Percentiles rank a stretch among this genome's conserved stretches.
phyloP scores from a whole-genome alignment of 2,797 vertebrate species.

The Galagoides demidoff region DNA sequence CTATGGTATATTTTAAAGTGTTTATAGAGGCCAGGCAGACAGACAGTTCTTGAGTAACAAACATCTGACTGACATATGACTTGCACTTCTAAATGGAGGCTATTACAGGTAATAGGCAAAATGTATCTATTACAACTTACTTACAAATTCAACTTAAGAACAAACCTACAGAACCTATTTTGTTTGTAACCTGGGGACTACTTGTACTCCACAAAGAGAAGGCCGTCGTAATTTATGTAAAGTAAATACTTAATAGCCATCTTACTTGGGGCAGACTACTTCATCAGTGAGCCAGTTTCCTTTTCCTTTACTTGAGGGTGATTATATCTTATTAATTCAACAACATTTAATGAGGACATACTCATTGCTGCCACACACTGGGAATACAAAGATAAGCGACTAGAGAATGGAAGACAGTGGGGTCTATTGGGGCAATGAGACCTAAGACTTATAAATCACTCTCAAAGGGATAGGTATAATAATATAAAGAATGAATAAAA shows the following conservation, averaged over 20 bases:
- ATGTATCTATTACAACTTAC: too few relatives aligned
- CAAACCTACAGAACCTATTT: too few relatives aligned
- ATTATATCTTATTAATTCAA: constrained; percentile 22
- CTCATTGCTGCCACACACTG: constrained; percentile 31
- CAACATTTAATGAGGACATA: constrained; percentile 42
- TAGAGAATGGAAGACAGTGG: neutral
- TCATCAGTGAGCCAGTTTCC: constrained; percentile 57
- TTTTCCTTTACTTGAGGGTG: constrained; percentile 30
- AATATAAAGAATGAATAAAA: constrained; percentile 31
- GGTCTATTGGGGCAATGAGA: neutral
- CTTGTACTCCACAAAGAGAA: constrained; percentile 21
- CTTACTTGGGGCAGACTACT: constrained; percentile 42
- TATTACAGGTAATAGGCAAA: too few relatives aligned
- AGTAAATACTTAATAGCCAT: constrained; percentile 52
- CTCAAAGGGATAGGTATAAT: neutral
- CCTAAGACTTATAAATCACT: constrained; percentile 51
- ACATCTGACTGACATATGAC: too few relatives aligned
- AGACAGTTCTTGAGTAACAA: too few relatives aligned
- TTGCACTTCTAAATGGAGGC: too few relatives aligned
- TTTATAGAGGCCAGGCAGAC: neutral
- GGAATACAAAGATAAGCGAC: constrained; percentile 29
- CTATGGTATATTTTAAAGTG: constrained; percentile 22
- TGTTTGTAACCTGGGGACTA: too few relatives aligned
- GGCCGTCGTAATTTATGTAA: constrained; percentile 54
- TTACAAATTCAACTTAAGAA: too few relatives aligned